Percentiles rank a stretch among this genome's conserved stretches.
phyloP scores from a whole-genome alignment of 2,797 vertebrate genomes.

The Yasuhikotakia modesta region DNA sequence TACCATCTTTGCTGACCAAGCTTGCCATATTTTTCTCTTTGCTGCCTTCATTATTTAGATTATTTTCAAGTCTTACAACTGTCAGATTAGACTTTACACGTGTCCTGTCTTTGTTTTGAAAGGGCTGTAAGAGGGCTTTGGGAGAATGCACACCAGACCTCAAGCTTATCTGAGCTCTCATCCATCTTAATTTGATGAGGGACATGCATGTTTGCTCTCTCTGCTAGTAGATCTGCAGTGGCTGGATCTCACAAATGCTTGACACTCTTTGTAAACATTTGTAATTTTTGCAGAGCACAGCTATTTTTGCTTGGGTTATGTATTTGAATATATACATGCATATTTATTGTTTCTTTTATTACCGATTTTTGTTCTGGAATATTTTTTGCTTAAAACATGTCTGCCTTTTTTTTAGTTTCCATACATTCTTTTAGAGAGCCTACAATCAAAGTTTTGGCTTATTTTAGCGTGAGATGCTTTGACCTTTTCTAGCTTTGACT shows the following conservation, averaged over 20 bases:
- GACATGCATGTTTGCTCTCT: constrained; percentile 52
- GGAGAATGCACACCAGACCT: constrained; percentile 54
- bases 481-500: constrained; percentile 39
- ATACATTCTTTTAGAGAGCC: background rate
- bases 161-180: constrained; percentile 52
- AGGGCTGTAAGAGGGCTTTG: constrained; percentile 58
- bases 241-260: constrained; percentile 59
- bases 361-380: background rate
- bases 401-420: constrained; percentile 5
- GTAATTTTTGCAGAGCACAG: constrained; percentile 23
- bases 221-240: constrained; percentile 42
- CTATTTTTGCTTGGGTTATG: constrained; percentile 17
- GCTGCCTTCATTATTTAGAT: constrained; percentile 64
- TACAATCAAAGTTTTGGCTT: constrained; percentile 27
- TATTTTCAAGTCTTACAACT: constrained; percentile 68
- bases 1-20: constrained; percentile 62
- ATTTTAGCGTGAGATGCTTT: constrained; percentile 45
- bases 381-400: background rate
- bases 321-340: background rate
- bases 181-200: constrained; percentile 51
- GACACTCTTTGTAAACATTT: constrained; percentile 58
- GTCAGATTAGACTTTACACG: constrained; percentile 65
- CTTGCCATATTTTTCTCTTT: constrained; percentile 70
- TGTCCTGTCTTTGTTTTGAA: constrained; percentile 66
- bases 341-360: background rate